Base-by-base conservation (phyloP, 2,113 vertebrate species). In the Psophia crepitans region DNA sequence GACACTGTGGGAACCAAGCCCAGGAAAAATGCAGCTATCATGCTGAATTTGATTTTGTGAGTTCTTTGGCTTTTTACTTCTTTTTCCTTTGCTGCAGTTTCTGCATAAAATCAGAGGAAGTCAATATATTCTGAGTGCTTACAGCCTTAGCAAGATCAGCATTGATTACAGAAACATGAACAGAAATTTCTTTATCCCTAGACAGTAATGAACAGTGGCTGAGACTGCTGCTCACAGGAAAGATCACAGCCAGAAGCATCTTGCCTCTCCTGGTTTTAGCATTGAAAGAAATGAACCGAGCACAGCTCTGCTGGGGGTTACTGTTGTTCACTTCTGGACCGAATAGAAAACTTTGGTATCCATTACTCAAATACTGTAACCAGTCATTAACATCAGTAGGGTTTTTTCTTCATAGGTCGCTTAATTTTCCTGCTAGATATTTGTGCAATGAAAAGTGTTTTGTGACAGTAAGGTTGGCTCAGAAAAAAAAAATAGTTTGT, bases 131-230 rank as follows among this genome's bases (percentile, higher is more conserved):
- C 63, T 60, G 56, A 39, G 61, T 27, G 61, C 75, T 90, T 87
- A n/a, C 60, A 49, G 49, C 51, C 74, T 84, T 88, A 80, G 85
- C 54, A 82, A 90, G 66, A 84, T 78, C 81, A 26, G 80, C 71
- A 41, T 87, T 90, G 77, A 95, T 97, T 95, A 93, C 75, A 83
- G 90, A 94, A 97, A 93, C 71, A 93, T 32, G 49, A 95, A 69
- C 41, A 90, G 69, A 96, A 97, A 96, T 84, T 78, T 82, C 82
- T 93, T 93, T 77, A 49, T 90, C 88, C 94, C 74, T 84, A 32
- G 93, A 56, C 61, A 82, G 26, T 64, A 63, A 83, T 94, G 80
- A 81, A 91, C 77, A 77, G 37, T 70, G 57, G 43, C 81, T 77
- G 61, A 87, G 49, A 8, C 66, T 94, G 61, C 61, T 60, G 89